Conservation (phyloP, 2,113 vertebrate genomes). For the Nannobrachium achirus region DNA sequence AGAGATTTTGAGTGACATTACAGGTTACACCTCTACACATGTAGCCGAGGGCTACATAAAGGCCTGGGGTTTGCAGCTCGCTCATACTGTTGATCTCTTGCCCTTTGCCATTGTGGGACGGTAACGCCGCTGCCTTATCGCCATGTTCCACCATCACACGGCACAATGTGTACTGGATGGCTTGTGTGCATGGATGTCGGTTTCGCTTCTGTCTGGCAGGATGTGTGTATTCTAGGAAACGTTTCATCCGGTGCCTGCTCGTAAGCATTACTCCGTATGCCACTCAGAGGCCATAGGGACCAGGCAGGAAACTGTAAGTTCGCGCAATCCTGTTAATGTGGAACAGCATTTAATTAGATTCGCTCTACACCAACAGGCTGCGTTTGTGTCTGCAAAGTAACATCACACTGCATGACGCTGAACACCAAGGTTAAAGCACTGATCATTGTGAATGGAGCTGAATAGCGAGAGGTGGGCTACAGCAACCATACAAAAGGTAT, state of each 20-base stretch:
- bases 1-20: conserved; percentile 35
- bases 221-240: conserved; percentile 64
- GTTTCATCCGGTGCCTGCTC: conserved; percentile 65
- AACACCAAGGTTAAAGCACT: conserved; percentile 24
- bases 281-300: conserved; percentile 72
- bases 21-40: conserved; percentile 54
- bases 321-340: conserved; percentile 81
- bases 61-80: conserved; percentile 39
- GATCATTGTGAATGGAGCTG: conserved; percentile 20
- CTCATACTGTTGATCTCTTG: conserved; percentile 19
- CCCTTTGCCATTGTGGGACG: conserved; percentile 46
- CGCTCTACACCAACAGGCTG: conserved; percentile 60
- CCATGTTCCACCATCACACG: conserved; percentile 56
- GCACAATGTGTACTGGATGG: conserved; percentile 63
- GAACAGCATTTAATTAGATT: conserved; percentile 83
- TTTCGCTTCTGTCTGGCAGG: conserved; percentile 63
- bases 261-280: conserved; percentile 72
- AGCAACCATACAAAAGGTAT: conserved; percentile 11
- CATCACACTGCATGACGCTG: conserved; percentile 36
- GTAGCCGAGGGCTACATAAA: conserved; percentile 44
- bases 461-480: conserved; percentile 2
- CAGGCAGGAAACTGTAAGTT: conserved; percentile 64
- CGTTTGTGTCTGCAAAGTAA: conserved; percentile 41
- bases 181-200: conserved; percentile 61
- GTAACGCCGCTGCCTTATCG: conserved; percentile 24